Percentiles rank a stretch among this genome's conserved stretches.
These are phyloP conservation scores for Cerastis rubricosa DNA, from an alignment of 2,888 invertebrate species.

Conservation along the genomic window DNA sequence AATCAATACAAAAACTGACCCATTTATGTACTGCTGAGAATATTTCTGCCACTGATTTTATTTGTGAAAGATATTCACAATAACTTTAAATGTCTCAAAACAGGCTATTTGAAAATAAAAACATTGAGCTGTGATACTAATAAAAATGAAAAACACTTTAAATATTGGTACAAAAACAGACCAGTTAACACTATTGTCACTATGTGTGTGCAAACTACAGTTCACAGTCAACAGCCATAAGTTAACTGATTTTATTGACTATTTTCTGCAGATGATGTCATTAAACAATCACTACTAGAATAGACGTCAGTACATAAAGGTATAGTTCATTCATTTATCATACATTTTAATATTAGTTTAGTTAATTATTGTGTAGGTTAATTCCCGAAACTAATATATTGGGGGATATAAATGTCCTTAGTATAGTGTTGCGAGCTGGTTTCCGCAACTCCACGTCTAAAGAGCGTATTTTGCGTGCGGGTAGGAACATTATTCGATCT, in stretches of 20 bases:
- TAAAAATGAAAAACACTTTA: slow-evolving; percentile 1
- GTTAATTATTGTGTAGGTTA: background rate
- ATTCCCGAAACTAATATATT: background rate
- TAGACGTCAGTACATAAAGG: slow-evolving; percentile 14
- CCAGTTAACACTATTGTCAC: background rate
- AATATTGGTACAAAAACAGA: background rate
- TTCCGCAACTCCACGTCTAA: no score
- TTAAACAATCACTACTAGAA: slow-evolving; percentile 29
- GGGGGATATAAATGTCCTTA: background rate
- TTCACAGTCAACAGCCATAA: slow-evolving; percentile 8
- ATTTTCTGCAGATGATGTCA: slow-evolving; percentile 56
- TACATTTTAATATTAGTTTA: slow-evolving; percentile 24
- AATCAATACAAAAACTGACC: background rate
- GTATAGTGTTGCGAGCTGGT: no score
- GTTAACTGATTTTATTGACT: slow-evolving; percentile 29
- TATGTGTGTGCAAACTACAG: background rate
- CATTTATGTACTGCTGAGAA: background rate
- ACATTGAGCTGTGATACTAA: background rate
- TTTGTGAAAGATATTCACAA: background rate
- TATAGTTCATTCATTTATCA: slow-evolving; percentile 24
- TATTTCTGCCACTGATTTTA: slow-evolving; percentile 1
- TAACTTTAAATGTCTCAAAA: background rate
- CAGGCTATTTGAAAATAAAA: background rate
- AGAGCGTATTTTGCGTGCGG: no score
- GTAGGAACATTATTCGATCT: no score